Percentiles rank a stretch among this genome's conserved stretches.
Evolutionary conservation across 92 coral and sea anemone species (phyloP).

Genomic region (Parazoanthus darwini): DNA sequence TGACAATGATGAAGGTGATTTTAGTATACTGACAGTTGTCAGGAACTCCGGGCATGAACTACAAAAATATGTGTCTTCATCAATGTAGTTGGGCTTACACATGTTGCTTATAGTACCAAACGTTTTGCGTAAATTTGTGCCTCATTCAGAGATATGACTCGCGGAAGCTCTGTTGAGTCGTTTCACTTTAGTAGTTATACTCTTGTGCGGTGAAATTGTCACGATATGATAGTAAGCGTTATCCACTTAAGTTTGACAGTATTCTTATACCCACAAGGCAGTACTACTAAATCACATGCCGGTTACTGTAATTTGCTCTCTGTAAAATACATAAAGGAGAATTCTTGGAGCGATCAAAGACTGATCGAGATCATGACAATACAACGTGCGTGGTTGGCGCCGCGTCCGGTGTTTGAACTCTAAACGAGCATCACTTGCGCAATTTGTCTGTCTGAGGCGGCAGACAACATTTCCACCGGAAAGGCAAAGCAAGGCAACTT

Average conservation of each 20-base stretch:
- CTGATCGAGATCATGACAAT: conserved; percentile 36
- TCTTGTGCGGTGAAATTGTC: background rate
- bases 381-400: conserved; percentile 16
- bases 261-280: background rate
- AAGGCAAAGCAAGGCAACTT: background rate
- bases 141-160: background rate
- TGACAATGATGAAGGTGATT: background rate
- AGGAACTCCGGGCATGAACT: too few relatives aligned
- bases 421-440: conserved; percentile 23
- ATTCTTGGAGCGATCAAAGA: background rate
- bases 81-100: too few relatives aligned
- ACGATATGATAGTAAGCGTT: background rate
- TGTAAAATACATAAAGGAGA: conserved; percentile 25
- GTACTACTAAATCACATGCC: conserved; percentile 39
- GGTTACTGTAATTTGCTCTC: conserved; percentile 46
- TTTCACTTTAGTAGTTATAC: too few relatives aligned
- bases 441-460: conserved; percentile 10
- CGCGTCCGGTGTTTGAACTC: conserved; percentile 12
- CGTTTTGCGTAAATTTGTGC: too few relatives aligned
- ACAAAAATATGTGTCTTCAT: too few relatives aligned
- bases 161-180: background rate
- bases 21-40: background rate
- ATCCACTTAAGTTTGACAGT: background rate
- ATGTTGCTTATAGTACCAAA: too few relatives aligned
- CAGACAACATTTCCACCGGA: conserved; percentile 9